Evolutionary conservation across 2,113 vertebrate genomes (phyloP).

Genomic region (Aythya baeri): DNA sequence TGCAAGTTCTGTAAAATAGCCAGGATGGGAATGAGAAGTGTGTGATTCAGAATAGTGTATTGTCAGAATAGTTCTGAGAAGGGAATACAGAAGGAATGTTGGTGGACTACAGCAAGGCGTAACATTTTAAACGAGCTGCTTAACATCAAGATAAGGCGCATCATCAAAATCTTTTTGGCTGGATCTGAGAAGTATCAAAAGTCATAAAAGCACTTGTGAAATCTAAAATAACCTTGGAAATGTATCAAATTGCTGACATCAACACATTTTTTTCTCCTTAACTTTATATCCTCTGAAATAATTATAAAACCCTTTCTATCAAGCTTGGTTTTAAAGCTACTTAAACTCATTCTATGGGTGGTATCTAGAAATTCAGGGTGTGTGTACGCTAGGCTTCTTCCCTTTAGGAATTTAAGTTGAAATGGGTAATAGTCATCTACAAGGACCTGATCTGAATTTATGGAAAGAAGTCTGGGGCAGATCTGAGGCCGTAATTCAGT

Average conservation of each 20-base stretch:
- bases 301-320: neutral
- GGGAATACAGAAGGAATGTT: neutral
- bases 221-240: neutral
- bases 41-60: neutral
- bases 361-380: neutral
- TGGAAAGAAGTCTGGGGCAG: neutral
- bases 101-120: neutral
- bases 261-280: conserved; percentile 20
- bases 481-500: neutral
- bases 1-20: conserved; percentile 38
- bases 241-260: neutral
- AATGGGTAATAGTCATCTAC: neutral
- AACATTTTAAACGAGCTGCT: neutral
- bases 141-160: neutral
- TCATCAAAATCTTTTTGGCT: neutral
- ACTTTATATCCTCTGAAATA: neutral
- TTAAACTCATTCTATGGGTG: neutral
- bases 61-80: neutral
- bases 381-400: neutral
- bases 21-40: conserved; percentile 1
- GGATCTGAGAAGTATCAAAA: neutral
- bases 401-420: neutral
- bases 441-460: neutral
- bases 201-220: neutral
- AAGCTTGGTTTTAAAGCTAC: neutral